These are phyloP conservation scores for Borostomias antarcticus DNA, from an alignment of 2,797 vertebrate genomes.

Conservation along the genomic window DNA sequence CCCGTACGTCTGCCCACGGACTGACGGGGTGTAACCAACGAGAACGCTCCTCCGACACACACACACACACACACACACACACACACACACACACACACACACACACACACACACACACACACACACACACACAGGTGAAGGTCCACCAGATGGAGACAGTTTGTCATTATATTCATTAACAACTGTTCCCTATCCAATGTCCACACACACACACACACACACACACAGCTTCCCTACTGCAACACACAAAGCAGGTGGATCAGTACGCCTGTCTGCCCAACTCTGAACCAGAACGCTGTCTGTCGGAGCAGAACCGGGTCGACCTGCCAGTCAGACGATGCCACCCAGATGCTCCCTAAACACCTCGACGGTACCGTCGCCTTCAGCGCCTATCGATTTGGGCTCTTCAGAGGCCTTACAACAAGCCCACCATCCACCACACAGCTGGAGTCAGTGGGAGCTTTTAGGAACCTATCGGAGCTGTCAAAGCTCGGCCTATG, in stretches of 20 bases:
- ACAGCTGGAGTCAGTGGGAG: no score
- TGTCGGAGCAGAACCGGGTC: slow-evolving; percentile 37
- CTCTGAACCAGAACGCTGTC: slow-evolving; percentile 48
- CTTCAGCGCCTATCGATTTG: no score
- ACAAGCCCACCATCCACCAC: no score
- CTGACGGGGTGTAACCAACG: slow-evolving; percentile 41
- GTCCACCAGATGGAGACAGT: slow-evolving; percentile 36
- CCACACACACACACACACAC: not conserved
- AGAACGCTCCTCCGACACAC: slow-evolving; percentile 29
- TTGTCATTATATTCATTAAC: slow-evolving; percentile 54
- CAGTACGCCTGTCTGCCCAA: slow-evolving; percentile 51
- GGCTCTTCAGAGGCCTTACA: no score
- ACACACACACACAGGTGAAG: slow-evolving; percentile 21
- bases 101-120: slow-evolving; percentile 6
- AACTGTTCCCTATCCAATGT: slow-evolving; percentile 50
- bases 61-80: not conserved
- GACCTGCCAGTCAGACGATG: slow-evolving; percentile 27
- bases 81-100: slow-evolving; percentile 1
- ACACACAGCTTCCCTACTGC: slow-evolving; percentile 20
- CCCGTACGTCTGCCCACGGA: slow-evolving; percentile 20
- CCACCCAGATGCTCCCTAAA: slow-evolving; percentile 33
- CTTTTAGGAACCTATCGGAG: no score
- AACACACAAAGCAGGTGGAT: slow-evolving; percentile 30
- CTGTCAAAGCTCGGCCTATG: no score
- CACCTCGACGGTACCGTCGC: no score